Base-by-base conservation (phyloP, 1,140 invertebrate genomes). In the Ips nitidus region DNA sequence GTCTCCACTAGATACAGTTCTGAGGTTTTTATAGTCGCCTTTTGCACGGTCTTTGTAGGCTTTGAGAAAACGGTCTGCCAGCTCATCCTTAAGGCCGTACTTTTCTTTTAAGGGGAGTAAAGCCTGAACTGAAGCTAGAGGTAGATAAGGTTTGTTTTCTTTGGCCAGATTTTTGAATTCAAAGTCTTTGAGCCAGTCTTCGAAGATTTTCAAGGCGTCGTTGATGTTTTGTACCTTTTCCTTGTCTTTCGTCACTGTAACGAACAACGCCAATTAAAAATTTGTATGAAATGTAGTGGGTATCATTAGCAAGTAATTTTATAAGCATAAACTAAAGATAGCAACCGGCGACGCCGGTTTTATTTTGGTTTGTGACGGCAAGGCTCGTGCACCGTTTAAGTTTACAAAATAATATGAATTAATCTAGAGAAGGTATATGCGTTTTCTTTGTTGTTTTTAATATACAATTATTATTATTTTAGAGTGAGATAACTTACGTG, bases 211-310 rank as follows among this genome's bases (percentile, higher is more conserved):
- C 56, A 89, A 82, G 1, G 86, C 87, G 71, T 87, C 86, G 67
- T 88, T 87, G 43, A 89, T 89, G 71, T 87, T 86, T 62, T 84
- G 82, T n/a, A 88, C 77, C 77, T 89, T 89, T 2, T 86, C 85
- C 74, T 88, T 86, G 69, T 87, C 87, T 69, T 86, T 84, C 5
- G 88, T 89, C 56, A 86, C 87, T 83, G 80, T 22, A 22, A 22
- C 22, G 22, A 22, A 79, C 80, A n/a, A 69, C 64, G 41, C 22
- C 22, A 70, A 47, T 8, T 53, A 55, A 52, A 65, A 64, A 53
- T 8, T 47, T 3, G 38, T 45, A 62, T 3, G 22, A 2, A 50
- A 8, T 50, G 45, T 8, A 8, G 45, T 50, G 22, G 22, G 22
- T 22, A 22, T 50, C 45, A 50, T 50, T 8, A 50, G 22, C 22